phyloP scores from a whole-genome alignment of 2,888 invertebrate species.

The Leptopilina drosophilae region DNA sequence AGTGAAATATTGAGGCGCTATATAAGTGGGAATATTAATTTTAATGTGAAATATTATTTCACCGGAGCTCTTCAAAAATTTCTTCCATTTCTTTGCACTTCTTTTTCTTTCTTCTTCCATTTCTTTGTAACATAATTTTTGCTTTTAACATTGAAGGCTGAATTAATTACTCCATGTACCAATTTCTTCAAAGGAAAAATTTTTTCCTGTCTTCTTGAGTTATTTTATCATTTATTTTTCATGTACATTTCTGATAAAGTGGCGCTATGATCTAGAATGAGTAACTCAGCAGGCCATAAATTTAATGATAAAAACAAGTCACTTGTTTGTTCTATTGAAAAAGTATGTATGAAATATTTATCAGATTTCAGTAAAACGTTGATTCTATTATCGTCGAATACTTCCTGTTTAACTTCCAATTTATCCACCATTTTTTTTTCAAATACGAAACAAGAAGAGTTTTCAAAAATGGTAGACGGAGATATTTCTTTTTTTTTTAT shows the following conservation, averaged over 20 bases:
- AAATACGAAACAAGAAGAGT: too few relatives aligned
- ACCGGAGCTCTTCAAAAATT: neutral
- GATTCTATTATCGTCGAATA: neutral
- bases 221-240: neutral
- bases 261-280: constrained; percentile 28
- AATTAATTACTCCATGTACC: neutral
- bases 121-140: neutral
- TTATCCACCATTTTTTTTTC: too few relatives aligned
- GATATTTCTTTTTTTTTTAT: too few relatives aligned
- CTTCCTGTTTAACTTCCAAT: too few relatives aligned
- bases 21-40: constrained; percentile 13
- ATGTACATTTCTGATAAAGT: constrained; percentile 11
- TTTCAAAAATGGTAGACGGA: too few relatives aligned
- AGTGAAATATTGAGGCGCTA: constrained; percentile 11
- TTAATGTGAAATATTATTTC: neutral
- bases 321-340: constrained; percentile 28
- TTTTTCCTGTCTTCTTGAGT: neutral
- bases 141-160: neutral
- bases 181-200: neutral
- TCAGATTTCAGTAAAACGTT: constrained; percentile 24
- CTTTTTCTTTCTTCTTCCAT: neutral
- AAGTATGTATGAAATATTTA: constrained; percentile 37
- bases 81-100: too few relatives aligned
- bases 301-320: constrained; percentile 27
- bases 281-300: constrained; percentile 34